Evolutionary conservation across 2,888 invertebrate species (phyloP).

Genomic region (Drosophila barbarae): DNA sequence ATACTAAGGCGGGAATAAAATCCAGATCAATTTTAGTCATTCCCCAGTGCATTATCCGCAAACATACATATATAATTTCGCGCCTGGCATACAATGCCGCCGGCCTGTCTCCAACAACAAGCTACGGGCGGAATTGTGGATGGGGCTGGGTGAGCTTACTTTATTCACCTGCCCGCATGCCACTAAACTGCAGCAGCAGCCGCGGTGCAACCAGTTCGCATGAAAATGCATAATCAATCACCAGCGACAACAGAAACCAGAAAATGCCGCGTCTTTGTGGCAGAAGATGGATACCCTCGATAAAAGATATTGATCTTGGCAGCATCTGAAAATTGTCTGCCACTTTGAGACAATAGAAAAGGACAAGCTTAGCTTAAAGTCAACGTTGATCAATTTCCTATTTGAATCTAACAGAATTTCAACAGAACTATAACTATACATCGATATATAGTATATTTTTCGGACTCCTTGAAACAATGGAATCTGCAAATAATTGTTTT

Average conservation of each 20-base stretch:
- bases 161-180: constrained; percentile 59
- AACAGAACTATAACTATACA: background rate
- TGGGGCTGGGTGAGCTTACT: constrained; percentile 18
- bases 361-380: background rate
- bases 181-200: constrained; percentile 31
- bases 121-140: constrained; percentile 47
- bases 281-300: constrained; percentile 24
- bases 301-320: constrained; percentile 1
- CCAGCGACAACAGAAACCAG: constrained; percentile 51
- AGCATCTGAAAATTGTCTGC: background rate
- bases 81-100: constrained; percentile 49
- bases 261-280: background rate
- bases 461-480: background rate
- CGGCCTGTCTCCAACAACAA: constrained; percentile 58
- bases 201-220: constrained; percentile 60
- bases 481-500: no score
- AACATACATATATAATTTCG: constrained; percentile 37
- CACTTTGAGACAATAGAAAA: constrained; percentile 3
- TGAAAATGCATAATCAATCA: constrained; percentile 74
- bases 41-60: constrained; percentile 24
- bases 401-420: background rate
- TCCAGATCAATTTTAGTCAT: background rate
- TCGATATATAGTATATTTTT: background rate
- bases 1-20: background rate
- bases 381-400: background rate